Evolutionary conservation across 1,140 invertebrate species (phyloP), one percentile per base, ranked within the genome.

Genomic region (Halyomorpha halys): DNA sequence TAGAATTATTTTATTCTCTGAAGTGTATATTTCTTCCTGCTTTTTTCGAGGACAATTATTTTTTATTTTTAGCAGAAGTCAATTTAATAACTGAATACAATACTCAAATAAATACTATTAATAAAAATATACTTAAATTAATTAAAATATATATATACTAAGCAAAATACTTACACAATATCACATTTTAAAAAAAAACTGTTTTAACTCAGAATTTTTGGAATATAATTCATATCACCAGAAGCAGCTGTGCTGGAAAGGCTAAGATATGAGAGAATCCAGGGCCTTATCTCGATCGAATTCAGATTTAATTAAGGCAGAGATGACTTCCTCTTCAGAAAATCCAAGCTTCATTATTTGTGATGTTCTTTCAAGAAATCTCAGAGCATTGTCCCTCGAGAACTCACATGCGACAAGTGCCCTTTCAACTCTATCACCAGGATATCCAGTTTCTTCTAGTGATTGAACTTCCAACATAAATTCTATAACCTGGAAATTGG

Each of bases 211-310:
- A 11, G 34, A 39, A 39, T 39, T 8, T 39, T 30, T 8, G 27
- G 27, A 30, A 39, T 39, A 39, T 11, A 13, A 39, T 13, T 13
- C 5, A 13, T 39, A 13, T 11, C 34, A 39, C 34, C 11, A 6
- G 11, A 6, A 27, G 18, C 23, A 59, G 16, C 2, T 21, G 3
- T 13, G 27, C 27, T 60, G 30, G 14, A 13, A n/a, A 44, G 44
- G 44, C 51, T 64, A 64, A 16, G 63, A 59, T 18, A 90, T 85
- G 64, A 93, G 77, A 73, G 84, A 82, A 75, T 94, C 90, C 69
- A 94, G 77, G 34, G 90, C 90, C 76, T 88, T 90, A 70, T 94
- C 90, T 70, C 85, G 81, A 76, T 93, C 87, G 72, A 89, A 86
- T 72, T 90, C 80, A 72, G 84, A 84, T 71, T 85, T 83, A 13